These are phyloP conservation scores for Bombus picipes DNA, from an alignment of 1,140 invertebrate species.

Conservation along the genomic window DNA sequence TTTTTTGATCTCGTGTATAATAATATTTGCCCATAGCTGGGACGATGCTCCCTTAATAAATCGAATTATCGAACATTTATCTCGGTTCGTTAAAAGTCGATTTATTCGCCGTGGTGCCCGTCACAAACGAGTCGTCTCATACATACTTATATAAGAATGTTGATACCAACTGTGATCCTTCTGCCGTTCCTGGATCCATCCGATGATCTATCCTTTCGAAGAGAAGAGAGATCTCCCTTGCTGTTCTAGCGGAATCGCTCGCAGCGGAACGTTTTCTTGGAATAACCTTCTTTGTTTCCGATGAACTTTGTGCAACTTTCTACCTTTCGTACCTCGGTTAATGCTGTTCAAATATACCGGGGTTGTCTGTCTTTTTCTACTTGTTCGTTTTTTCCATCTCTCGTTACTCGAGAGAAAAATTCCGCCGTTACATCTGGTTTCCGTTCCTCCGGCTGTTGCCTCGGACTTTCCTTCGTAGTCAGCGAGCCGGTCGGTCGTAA, in stretches of 20 bases:
- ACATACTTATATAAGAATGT: neutral
- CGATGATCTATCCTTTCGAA: slow-evolving; percentile 5
- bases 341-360: neutral
- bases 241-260: neutral
- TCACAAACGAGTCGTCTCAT: slow-evolving; percentile 36
- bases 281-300: slow-evolving; percentile 11
- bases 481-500: neutral
- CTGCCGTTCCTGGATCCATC: neutral
- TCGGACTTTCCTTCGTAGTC: neutral
- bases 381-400: neutral
- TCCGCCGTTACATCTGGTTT: neutral
- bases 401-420: slow-evolving; percentile 5
- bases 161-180: neutral
- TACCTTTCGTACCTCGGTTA: neutral
- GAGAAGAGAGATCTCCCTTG: neutral
- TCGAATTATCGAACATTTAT: slow-evolving; percentile 60
- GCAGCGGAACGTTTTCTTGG: neutral
- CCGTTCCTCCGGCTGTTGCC: neutral
- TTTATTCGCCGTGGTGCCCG: slow-evolving; percentile 42
- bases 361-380: neutral
- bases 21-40: slow-evolving; percentile 50
- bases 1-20: slow-evolving; percentile 32
- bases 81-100: slow-evolving; percentile 64
- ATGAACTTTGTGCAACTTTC: slow-evolving; percentile 10
- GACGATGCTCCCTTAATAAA: slow-evolving; percentile 57